Base-by-base conservation (phyloP, 2,113 vertebrate species). In the Oncorhynchus mykiss region DNA sequence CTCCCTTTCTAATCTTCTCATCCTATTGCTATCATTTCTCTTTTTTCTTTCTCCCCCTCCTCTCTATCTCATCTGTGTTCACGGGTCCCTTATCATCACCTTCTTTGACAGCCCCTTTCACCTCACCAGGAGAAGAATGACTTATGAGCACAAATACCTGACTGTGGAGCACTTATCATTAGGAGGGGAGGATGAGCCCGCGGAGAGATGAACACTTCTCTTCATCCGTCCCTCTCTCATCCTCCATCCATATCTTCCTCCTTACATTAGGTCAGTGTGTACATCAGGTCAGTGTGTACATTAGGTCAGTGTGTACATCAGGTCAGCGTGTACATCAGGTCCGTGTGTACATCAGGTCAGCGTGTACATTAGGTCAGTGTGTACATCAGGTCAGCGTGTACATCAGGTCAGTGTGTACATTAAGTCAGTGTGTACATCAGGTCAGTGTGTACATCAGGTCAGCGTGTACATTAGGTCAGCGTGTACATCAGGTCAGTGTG, bases 21-120 rank as follows among this genome's bases (percentile, higher is more conserved):
- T 60, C n/a, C 59, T 57, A 57, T 57, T 13, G 51, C 7, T 9
- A 2, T 20, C 20, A 57, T 57, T 18, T 0, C n/a, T 57, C 18
- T 20, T 20, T 57, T 57, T 6, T 5, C 5, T 57, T 57, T 7
- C 54, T 20, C 54, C 54, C 18, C 54, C 54, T 20, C 54, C 54
- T 8, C 18, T 5, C 54, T 57, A 5, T 57, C 54, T 39, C 27
- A 22, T 29, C 18, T 62, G 24, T 54, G 24, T 59, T 94, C 90
- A 90, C 93, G 89, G 88, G 91, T 92, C 91, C 93, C 91, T 93
- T 93, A 91, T 92, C 92, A 93, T 94, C 54, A 93, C 91, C 91
- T 82, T 88, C 88, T 88, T 93, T 94, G 94, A 93, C 93, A 94
- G 94, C 94, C 94, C 93, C 93, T 93, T 94, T 95, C 92, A 93